A percentile compares a stretch with the other conserved stretches of the same genome.
Conservation (phyloP, 64 coral and sea anemone species). For the Hydrozoanthus tunicans region DNA sequence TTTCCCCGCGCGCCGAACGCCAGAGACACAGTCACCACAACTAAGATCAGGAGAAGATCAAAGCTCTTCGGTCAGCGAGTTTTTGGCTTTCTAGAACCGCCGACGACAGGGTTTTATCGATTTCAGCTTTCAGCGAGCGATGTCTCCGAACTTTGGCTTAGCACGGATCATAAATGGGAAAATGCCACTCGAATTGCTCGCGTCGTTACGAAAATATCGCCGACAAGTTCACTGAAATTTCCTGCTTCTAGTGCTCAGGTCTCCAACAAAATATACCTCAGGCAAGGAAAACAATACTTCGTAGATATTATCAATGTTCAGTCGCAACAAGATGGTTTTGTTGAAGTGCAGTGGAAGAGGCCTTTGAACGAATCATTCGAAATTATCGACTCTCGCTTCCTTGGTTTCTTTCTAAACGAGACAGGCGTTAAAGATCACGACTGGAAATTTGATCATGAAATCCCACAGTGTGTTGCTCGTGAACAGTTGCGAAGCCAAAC, state of each 20-base stretch:
- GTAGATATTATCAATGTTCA: conserved; percentile 55
- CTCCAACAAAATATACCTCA: conserved; percentile 37
- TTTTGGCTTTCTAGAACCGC: conserved; percentile 56
- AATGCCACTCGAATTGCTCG: conserved; percentile 38
- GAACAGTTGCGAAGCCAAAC: background rate
- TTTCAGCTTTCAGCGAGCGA: conserved; percentile 32
- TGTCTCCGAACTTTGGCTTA: conserved; percentile 22
- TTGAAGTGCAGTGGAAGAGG: conserved; percentile 39
- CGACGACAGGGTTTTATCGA: conserved; percentile 28
- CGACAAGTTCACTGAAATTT: background rate
- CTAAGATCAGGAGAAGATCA: conserved; percentile 27
- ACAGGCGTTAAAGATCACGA: background rate
- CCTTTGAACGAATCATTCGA: conserved; percentile 45
- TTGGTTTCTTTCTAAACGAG: conserved; percentile 34
- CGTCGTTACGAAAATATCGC: background rate
- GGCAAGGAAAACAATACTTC: conserved; percentile 53
- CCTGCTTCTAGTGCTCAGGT: background rate
- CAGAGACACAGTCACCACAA: background rate
- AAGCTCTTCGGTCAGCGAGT: conserved; percentile 39
- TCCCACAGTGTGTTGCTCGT: conserved; percentile 23
- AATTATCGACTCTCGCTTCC: conserved; percentile 23
- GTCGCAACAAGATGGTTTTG: background rate
- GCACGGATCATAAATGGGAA: conserved; percentile 12
- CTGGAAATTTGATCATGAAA: conserved; percentile 5
- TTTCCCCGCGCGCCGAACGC: conserved; percentile 42